These are phyloP conservation scores for Jacana jacana DNA, from an alignment of 2,113 vertebrate genomes.

Conservation along the genomic window DNA sequence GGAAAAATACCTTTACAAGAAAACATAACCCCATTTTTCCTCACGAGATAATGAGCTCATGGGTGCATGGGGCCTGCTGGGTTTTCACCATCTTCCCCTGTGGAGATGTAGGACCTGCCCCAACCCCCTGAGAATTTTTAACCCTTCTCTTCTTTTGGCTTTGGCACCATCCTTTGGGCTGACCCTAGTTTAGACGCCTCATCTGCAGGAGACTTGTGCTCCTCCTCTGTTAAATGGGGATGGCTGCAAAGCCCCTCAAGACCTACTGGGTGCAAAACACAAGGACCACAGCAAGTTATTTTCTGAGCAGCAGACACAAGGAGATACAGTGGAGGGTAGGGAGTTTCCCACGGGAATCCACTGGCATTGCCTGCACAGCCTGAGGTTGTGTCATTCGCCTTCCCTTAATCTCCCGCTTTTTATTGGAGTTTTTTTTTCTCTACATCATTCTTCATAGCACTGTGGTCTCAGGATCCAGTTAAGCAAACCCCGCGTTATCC, in stretches of 20 bases:
- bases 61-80: accelerated
- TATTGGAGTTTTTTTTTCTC: not conserved
- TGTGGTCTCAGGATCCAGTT: constrained; percentile 64
- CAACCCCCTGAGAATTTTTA: not conserved
- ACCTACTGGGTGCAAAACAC: not conserved
- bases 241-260: not conserved
- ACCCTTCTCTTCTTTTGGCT: not conserved
- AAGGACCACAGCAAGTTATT: not conserved
- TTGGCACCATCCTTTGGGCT: not conserved
- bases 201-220: not conserved
- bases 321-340: not conserved
- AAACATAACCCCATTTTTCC: not conserved
- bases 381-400: not conserved
- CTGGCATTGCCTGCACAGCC: not conserved
- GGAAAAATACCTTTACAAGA: not conserved
- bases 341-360: not conserved
- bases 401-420: not conserved
- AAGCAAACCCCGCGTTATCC: constrained; percentile 61
- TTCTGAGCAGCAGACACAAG: not conserved
- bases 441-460: constrained; percentile 15
- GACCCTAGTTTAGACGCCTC: not conserved
- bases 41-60: accelerated
- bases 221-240: not conserved
- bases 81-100: not conserved
- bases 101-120: not conserved